These are phyloP conservation scores for Chinchilla lanigera DNA, from an alignment of 2,113 vertebrate genomes.

Conservation along the genomic window DNA sequence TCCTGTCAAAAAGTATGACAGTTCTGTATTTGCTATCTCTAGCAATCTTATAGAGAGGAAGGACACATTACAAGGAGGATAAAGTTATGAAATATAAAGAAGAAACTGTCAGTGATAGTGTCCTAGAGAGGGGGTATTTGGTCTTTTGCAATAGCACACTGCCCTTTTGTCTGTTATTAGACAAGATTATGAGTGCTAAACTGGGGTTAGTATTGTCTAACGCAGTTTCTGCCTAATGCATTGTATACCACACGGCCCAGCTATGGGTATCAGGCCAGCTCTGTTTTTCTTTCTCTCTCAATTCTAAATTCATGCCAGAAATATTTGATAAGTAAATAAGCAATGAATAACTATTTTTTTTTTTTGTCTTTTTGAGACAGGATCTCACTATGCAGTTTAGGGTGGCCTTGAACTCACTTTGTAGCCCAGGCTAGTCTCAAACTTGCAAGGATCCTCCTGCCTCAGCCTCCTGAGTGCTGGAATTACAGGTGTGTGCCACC, in stretches of 20 bases:
- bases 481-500: too few relatives aligned
- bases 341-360: neutral
- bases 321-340: neutral
- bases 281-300: neutral
- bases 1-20: neutral
- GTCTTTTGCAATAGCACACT: neutral
- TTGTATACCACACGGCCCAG: neutral
- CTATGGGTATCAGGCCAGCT: neutral
- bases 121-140: neutral
- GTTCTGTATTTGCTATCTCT: neutral
- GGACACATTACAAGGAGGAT: neutral
- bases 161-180: neutral
- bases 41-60: neutral
- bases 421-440: too few relatives aligned
- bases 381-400: too few relatives aligned
- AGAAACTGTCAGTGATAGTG: neutral
- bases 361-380: too few relatives aligned
- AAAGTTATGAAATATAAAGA: neutral
- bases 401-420: too few relatives aligned
- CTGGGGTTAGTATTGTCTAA: neutral
- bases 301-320: neutral
- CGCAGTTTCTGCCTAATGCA: neutral
- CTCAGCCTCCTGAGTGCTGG: too few relatives aligned
- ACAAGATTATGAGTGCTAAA: neutral
- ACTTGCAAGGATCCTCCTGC: too few relatives aligned